These are phyloP conservation scores for Shargacucullia verbasci DNA, from an alignment of 2,888 invertebrate genomes.

Conservation along the genomic window DNA sequence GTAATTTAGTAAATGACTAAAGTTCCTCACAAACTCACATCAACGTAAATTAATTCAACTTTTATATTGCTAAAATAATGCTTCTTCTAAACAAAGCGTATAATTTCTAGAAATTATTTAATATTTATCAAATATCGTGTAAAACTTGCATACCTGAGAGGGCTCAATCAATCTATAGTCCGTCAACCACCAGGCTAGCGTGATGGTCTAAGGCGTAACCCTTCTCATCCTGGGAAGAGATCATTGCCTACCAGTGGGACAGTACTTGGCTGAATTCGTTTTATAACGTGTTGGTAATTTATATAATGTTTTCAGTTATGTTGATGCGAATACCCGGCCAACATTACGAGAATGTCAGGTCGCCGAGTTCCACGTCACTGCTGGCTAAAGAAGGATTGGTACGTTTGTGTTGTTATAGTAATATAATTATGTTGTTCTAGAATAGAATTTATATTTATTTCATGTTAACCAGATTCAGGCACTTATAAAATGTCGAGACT, in stretches of 20 bases:
- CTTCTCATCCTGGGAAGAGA: too few species aligned
- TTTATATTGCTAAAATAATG: slow-evolving; percentile 27
- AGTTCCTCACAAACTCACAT: slow-evolving; percentile 40
- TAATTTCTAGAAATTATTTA: slow-evolving; percentile 13
- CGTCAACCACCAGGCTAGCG: too few species aligned
- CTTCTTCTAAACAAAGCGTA: slow-evolving; percentile 10
- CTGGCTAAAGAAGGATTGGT: slow-evolving; percentile 86
- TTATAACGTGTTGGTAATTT: neutral
- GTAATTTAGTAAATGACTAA: slow-evolving; percentile 26
- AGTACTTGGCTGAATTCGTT: too few species aligned
- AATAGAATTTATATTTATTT: too few species aligned
- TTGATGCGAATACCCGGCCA: slow-evolving; percentile 85
- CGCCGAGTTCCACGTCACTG: slow-evolving; percentile 82
- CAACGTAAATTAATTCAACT: slow-evolving; percentile 42
- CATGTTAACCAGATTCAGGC: too few species aligned
- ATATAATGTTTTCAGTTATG: slow-evolving; percentile 73
- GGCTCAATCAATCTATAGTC: too few species aligned
- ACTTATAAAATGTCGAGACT: too few species aligned
- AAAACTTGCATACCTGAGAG: too few species aligned
- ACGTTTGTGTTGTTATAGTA: slow-evolving; percentile 35
- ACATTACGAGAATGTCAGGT: slow-evolving; percentile 83
- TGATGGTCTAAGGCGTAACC: too few species aligned
- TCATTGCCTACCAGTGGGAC: too few species aligned
- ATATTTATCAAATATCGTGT: too few species aligned
- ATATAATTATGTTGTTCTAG: too few species aligned